Percentiles rank a stretch among this genome's conserved stretches.
phyloP scores from a whole-genome alignment of 2,797 vertebrate genomes.

The Paramormyrops hopkinsi region DNA sequence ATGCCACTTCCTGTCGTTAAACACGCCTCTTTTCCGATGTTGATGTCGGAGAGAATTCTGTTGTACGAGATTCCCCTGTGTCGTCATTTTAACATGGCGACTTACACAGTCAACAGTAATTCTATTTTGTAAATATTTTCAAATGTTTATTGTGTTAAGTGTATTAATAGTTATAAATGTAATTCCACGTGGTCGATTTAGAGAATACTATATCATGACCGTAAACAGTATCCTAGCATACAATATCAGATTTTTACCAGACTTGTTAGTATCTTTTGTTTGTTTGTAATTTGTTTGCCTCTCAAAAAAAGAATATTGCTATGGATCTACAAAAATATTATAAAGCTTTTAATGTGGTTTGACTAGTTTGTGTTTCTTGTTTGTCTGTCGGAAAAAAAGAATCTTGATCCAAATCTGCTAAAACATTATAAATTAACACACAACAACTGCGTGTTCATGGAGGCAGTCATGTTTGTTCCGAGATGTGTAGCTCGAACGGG shows the following conservation, averaged over 20 bases:
- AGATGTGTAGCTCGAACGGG: too few species aligned
- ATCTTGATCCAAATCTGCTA: not conserved
- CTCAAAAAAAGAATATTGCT: not conserved
- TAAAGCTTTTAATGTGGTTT: not conserved
- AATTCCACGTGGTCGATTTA: not conserved
- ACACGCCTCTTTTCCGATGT: not conserved
- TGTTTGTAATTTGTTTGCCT: not conserved
- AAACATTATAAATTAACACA: not conserved
- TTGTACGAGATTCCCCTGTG: not conserved
- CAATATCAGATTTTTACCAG: not conserved
- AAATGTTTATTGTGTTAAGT: not conserved
- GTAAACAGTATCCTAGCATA: not conserved
- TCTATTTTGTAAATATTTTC: not conserved
- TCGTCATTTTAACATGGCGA: not conserved
- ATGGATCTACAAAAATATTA: not conserved
- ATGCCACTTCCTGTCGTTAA: not conserved
- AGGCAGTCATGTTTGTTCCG: not conserved
- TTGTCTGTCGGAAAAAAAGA: not conserved
- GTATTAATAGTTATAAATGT: not conserved
- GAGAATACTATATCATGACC: not conserved
- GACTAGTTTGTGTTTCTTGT: not conserved
- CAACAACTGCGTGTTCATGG: not conserved
- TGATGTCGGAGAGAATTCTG: not conserved
- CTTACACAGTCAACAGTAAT: not conserved
- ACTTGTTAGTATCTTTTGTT: not conserved